Percentiles rank a stretch among this genome's conserved stretches.
These are phyloP conservation scores for Dasysyrphus albostriatus DNA, from an alignment of 2,888 invertebrate genomes.

Conservation along the genomic window DNA sequence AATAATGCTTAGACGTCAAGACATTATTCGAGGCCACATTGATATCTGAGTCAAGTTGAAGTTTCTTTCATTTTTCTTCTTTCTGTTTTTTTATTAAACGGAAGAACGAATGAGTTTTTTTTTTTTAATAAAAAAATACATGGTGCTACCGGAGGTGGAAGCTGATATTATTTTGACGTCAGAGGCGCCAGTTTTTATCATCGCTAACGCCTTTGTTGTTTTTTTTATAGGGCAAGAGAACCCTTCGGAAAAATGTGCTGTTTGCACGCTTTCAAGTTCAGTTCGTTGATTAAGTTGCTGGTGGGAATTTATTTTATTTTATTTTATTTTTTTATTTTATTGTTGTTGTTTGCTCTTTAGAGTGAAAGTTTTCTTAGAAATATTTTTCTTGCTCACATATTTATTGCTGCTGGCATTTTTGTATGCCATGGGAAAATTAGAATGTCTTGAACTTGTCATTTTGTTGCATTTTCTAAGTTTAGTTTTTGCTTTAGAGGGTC, in stretches of 20 bases:
- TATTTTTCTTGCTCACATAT: not conserved
- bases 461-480: not conserved
- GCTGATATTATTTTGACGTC: constrained; percentile 34
- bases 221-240: not conserved
- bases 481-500: too few relatives aligned
- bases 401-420: not conserved
- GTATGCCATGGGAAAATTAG: not conserved
- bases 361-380: constrained; percentile 18
- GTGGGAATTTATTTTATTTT: not conserved
- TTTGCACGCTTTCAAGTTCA: constrained; percentile 32
- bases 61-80: not conserved
- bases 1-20: constrained; percentile 25
- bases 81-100: constrained; percentile 8
- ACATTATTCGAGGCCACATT: constrained; percentile 13
- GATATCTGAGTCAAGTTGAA: constrained; percentile 37
- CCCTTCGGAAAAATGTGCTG: not conserved
- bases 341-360: not conserved
- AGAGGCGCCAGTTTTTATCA: constrained; percentile 63
- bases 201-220: constrained; percentile 6
- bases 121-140: not conserved
- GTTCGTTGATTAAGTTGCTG: constrained; percentile 9
- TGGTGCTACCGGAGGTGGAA: constrained; percentile 6
- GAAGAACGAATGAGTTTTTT: constrained; percentile 18
- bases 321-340: constrained; percentile 14
- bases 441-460: not conserved